Evolutionary conservation across 2,113 vertebrate species (phyloP).

Genomic region (Crotalus helleri): DNA sequence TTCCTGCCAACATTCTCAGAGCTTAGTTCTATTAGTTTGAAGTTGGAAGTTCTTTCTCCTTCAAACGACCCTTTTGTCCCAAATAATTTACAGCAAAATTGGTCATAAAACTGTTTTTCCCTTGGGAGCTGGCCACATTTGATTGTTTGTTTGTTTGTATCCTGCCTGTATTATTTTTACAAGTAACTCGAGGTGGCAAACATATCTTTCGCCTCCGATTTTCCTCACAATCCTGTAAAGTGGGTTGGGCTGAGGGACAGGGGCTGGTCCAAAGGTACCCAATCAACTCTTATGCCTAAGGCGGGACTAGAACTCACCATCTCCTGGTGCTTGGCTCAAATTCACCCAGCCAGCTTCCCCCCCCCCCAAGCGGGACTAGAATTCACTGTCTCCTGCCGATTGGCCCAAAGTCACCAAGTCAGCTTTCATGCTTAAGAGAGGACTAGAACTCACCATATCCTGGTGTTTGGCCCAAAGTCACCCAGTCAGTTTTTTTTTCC

Average conservation of each 20-base stretch:
- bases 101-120: not conserved
- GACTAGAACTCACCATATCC: too few relatives aligned
- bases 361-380: too few relatives aligned
- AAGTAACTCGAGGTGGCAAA: not conserved
- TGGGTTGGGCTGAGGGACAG: not conserved
- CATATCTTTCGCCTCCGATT: not conserved
- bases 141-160: not conserved
- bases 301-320: too few relatives aligned
- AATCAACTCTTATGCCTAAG: not conserved
- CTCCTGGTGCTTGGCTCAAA: too few relatives aligned
- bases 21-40: not conserved
- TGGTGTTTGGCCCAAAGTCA: too few relatives aligned
- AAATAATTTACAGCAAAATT: not conserved
- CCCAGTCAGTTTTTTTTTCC: too few relatives aligned
- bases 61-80: not conserved
- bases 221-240: not conserved
- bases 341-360: too few relatives aligned
- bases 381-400: too few relatives aligned
- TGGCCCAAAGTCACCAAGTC: too few relatives aligned
- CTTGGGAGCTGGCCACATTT: not conserved
- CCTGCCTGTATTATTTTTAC: not conserved
- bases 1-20: not conserved
- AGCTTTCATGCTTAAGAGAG: too few relatives aligned
- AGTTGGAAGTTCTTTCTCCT: not conserved
- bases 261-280: not conserved